Evolutionary conservation across 2,888 invertebrate species (phyloP).

Genomic region (Drosophila cognata): DNA sequence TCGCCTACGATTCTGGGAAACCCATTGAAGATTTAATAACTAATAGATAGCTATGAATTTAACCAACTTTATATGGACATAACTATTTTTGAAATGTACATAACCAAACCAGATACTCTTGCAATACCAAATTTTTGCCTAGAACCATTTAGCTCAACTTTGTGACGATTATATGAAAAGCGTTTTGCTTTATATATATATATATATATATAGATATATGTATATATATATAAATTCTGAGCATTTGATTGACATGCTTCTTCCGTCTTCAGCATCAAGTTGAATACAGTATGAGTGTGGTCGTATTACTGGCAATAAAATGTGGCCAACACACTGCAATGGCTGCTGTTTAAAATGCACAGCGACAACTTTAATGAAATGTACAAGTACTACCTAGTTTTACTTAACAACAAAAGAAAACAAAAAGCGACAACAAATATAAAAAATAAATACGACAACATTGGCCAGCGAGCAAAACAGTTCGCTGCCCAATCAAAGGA

Average conservation of each 20-base stretch:
- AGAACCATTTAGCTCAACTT: background rate
- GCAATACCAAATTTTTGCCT: background rate
- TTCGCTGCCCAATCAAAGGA: slow-evolving; percentile 56
- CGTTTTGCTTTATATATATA: no score
- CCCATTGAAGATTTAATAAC: background rate
- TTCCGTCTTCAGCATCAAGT: slow-evolving; percentile 13
- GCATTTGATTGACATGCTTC: slow-evolving; percentile 8
- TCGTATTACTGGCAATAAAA: background rate
- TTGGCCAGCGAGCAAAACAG: slow-evolving; percentile 32
- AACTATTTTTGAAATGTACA: background rate
- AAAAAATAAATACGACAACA: slow-evolving; percentile 17
- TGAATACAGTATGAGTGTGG: slow-evolving; percentile 8
- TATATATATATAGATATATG: background rate
- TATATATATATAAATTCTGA: background rate
- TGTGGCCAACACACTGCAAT: background rate
- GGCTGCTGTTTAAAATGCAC: slow-evolving; percentile 18
- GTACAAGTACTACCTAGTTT: background rate
- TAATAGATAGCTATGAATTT: background rate
- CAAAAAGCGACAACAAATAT: slow-evolving; percentile 38
- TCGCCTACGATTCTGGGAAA: slow-evolving; percentile 3
- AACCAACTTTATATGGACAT: background rate
- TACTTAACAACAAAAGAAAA: slow-evolving; percentile 44
- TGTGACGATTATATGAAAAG: background rate
- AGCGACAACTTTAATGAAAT: slow-evolving; percentile 13
- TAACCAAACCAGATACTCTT: background rate